phyloP scores from a whole-genome alignment of 2,888 invertebrate species.

The Exephanes ischioxanthus region DNA sequence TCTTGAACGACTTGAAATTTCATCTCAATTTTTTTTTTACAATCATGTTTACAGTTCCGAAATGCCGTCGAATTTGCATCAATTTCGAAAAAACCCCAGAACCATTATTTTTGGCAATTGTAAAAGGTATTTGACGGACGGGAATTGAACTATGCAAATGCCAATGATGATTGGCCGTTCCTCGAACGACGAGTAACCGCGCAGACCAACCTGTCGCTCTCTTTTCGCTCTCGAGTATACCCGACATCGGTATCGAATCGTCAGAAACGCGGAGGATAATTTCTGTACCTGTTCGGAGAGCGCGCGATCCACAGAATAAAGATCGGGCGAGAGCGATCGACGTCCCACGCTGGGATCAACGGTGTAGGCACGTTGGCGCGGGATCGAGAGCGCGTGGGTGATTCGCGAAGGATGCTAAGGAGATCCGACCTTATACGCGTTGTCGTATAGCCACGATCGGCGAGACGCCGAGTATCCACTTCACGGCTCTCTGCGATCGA shows the following conservation, averaged over 20 bases:
- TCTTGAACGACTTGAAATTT: no score
- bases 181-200: neutral
- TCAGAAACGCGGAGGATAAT: conserved; percentile 59
- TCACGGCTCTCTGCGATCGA: neutral
- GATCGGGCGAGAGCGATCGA: conserved; percentile 45
- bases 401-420: conserved; percentile 76
- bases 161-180: neutral
- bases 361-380: conserved; percentile 43
- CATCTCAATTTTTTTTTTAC: no score
- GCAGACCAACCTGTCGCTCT: conserved; percentile 21
- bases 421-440: conserved; percentile 76
- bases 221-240: conserved; percentile 16
- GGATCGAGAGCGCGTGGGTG: conserved; percentile 75
- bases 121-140: no score
- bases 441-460: neutral
- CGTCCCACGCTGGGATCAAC: conserved; percentile 65
- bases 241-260: conserved; percentile 49
- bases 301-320: conserved; percentile 40
- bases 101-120: no score
- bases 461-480: neutral
- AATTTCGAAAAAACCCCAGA: no score
- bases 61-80: no score
- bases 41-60: no score
- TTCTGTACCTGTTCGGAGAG: conserved; percentile 62
- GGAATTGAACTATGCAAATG: neutral